A percentile compares a stretch with the other conserved stretches of the same genome.
Conservation (phyloP, 2,113 vertebrate species). For the Labeo catla region DNA sequence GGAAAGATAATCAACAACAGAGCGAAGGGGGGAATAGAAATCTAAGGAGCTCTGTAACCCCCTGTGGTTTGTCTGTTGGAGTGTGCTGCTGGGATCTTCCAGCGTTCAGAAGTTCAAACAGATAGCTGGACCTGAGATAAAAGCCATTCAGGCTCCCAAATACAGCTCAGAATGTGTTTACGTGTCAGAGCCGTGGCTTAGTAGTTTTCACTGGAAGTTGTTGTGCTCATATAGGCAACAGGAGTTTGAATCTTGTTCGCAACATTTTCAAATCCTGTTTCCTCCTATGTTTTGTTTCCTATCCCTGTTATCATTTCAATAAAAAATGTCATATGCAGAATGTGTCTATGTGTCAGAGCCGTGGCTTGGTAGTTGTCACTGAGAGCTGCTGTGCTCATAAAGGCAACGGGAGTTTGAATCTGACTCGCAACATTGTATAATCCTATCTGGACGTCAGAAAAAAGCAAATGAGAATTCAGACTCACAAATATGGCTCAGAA, state of each 20-base stretch:
- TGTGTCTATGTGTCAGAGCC: neutral
- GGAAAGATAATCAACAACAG: constrained; percentile 48
- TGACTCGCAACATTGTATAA: neutral
- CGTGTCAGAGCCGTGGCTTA: neutral
- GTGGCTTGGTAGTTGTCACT: neutral
- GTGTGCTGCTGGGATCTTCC: neutral
- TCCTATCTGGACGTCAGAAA: neutral
- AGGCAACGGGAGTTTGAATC: neutral
- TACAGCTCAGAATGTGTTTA: neutral
- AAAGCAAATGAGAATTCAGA: neutral
- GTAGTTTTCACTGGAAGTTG: neutral
- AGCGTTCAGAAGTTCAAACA: neutral
- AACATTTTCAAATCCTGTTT: neutral
- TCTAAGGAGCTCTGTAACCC: constrained; percentile 9
- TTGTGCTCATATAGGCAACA: neutral
- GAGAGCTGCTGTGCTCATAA: neutral
- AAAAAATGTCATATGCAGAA: too few species aligned
- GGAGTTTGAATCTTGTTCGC: neutral
- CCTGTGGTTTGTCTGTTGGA: constrained; percentile 26
- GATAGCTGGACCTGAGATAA: neutral
- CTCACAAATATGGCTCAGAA: neutral
- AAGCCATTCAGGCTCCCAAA: neutral
- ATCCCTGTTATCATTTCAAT: too few species aligned
- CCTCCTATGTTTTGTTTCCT: too few species aligned
- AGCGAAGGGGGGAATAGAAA: constrained; percentile 18